Evolutionary conservation across 2,888 invertebrate species (phyloP).

Genomic region (Eutolmus rufibarbis): DNA sequence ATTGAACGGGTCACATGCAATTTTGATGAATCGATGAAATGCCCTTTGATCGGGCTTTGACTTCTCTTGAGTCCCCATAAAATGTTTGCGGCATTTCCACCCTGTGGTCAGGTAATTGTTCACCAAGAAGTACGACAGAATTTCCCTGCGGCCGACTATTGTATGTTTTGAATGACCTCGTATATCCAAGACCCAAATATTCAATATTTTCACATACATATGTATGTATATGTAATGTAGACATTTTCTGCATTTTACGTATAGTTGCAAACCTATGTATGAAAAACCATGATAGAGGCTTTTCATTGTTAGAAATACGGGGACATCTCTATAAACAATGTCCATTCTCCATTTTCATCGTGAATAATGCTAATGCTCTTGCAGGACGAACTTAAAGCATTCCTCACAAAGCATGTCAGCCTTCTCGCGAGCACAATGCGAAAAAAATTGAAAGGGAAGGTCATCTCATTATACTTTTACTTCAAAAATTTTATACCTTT

Average conservation of each 20-base stretch:
- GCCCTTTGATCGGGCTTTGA: not conserved
- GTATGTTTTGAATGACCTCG: not conserved
- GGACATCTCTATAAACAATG: not conserved
- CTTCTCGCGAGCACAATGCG: not conserved
- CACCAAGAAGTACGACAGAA: not conserved
- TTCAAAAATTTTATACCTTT: not conserved
- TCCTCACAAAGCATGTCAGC: not conserved
- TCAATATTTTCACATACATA: not conserved
- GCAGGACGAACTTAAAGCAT: not conserved
- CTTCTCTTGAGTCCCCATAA: not conserved
- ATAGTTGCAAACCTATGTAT: no score
- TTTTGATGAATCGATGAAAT: not conserved
- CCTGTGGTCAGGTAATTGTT: not conserved
- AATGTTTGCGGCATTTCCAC: not conserved
- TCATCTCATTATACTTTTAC: not conserved
- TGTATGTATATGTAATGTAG: no score
- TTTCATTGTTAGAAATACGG: not conserved
- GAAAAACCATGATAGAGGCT: not conserved
- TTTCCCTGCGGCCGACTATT: not conserved
- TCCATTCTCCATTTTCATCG: not conserved
- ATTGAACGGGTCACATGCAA: not conserved
- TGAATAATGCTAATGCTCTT: not conserved
- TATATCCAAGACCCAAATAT: not conserved
- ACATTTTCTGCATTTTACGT: not conserved
- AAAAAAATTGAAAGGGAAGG: not conserved